Evolutionary conservation across 2,888 invertebrate species (phyloP).

Genomic region (Xanthorhoe designata): DNA sequence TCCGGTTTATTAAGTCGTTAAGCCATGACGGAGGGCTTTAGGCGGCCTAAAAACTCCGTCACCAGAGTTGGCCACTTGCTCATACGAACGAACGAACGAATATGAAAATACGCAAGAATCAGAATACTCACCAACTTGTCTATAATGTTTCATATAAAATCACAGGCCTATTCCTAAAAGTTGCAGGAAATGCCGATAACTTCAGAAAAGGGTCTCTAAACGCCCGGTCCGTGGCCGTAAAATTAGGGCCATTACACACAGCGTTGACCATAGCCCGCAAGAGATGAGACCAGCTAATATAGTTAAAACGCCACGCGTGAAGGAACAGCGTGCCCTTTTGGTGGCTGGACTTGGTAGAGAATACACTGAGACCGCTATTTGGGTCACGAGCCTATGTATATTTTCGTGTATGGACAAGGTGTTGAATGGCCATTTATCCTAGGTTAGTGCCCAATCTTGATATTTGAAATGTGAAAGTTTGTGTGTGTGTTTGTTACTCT

Average conservation of each 20-base stretch:
- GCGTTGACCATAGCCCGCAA: slow-evolving; percentile 47
- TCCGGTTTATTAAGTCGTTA: too few species aligned
- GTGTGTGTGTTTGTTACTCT: too few species aligned
- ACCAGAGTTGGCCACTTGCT: too few species aligned
- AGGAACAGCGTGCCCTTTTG: slow-evolving; percentile 40
- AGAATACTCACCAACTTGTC: too few species aligned
- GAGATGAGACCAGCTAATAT: slow-evolving; percentile 48
- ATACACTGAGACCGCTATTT: neutral
- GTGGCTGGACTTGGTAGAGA: slow-evolving; percentile 10
- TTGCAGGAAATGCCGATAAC: neutral
- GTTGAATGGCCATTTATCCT: neutral
- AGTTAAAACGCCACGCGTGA: slow-evolving; percentile 46
- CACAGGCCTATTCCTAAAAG: neutral
- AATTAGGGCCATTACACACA: slow-evolving; percentile 49
- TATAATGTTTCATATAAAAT: too few species aligned
- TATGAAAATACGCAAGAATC: slow-evolving; percentile 2
- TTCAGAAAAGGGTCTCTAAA: neutral
- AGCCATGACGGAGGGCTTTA: too few species aligned
- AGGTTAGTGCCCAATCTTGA: neutral
- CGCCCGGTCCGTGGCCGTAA: slow-evolving; percentile 34
- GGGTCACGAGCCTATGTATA: too few species aligned
- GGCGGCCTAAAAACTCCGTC: too few species aligned
- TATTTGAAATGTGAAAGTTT: neutral
- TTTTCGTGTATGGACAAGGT: neutral
- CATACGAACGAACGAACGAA: too few species aligned